Evolutionary conservation across 2,888 invertebrate species (phyloP), one percentile per base, ranked within the genome.

Genomic region (Andrena hattorfiana): DNA sequence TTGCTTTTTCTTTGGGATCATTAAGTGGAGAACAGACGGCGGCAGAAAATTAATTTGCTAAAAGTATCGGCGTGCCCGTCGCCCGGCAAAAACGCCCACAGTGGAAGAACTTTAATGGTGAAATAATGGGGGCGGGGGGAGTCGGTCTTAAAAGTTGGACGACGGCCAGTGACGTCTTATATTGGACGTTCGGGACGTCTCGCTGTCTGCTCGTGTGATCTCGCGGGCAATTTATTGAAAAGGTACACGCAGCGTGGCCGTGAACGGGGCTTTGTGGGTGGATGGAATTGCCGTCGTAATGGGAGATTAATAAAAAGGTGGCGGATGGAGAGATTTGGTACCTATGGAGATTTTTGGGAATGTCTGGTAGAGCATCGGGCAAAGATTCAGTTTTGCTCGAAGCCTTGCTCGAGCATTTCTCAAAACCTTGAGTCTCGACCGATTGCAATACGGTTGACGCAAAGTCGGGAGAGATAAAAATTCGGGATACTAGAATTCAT

Each of bases 31-130:
- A 88, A 89, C 88, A 86, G 85, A 88, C 71, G 84, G 87, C 81
- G 87, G 89, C 77, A 85, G 86, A 88, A 86, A 91, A 90, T 91
- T 91, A 91, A 91, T 92, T 91, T 88, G 87, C 89, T 88, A 88
- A 91, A 88, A 89, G 86, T 90, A 91, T 91, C 89, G 86, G 76
- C 56, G 74, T 63, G 48, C 74, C 70, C 62, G 66, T 70, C 72
- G 77, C 60, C 56, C 30, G 60, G 64, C 28, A 83, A 83, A 78
- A 77, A 77, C 60, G 42, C n/a, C 30, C 30, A 16, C 72, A 75
- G 67, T 30, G 79, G 89, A 89, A 89, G 80, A 90, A 90, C 83
- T 87, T 88, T 91, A 92, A 91, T 90, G 89, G 86, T 66, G 74
- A 89, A 91, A 91, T 92, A 90, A 92, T 90, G 87, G 89, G 78